Evolutionary conservation across 2,888 invertebrate species (phyloP).

Genomic region (Amphiduros pacificus): DNA sequence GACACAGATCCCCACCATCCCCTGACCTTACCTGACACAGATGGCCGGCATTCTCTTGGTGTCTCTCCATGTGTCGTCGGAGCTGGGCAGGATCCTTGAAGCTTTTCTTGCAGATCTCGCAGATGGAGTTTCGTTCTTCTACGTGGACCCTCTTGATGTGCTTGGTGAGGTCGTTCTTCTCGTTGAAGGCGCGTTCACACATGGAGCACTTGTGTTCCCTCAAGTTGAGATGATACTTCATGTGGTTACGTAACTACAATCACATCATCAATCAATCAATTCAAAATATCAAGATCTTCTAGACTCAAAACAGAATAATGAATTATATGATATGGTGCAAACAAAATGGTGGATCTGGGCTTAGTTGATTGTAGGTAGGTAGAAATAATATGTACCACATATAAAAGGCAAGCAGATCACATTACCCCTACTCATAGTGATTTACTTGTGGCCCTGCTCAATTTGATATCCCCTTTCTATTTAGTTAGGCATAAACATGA

Average conservation of each 20-base stretch:
- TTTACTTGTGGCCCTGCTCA: no score
- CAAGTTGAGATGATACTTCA: slow-evolving; percentile 19
- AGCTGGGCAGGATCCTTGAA: slow-evolving; percentile 20
- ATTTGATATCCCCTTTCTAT: no score
- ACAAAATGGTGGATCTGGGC: neutral
- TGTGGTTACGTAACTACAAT: slow-evolving; percentile 18
- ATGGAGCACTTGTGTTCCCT: slow-evolving; percentile 16
- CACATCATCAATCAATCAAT: neutral
- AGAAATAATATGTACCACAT: no score
- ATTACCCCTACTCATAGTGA: no score
- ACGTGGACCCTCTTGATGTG: slow-evolving; percentile 24
- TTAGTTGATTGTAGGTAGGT: neutral
- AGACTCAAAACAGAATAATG: neutral
- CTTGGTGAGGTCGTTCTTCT: slow-evolving; percentile 21
- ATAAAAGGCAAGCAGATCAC: no score
- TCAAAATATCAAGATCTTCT: neutral
- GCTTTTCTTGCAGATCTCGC: slow-evolving; percentile 21
- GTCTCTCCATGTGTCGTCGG: slow-evolving; percentile 23
- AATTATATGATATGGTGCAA: neutral
- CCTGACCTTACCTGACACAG: slow-evolving; percentile 25
- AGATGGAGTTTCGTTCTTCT: slow-evolving; percentile 16
- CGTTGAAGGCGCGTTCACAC: slow-evolving; percentile 23
- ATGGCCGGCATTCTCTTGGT: slow-evolving; percentile 10
- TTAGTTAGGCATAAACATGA: no score
- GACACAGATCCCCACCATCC: no score